Conservation (phyloP, 2,888 invertebrate species). For the Protonemura montana region DNA sequence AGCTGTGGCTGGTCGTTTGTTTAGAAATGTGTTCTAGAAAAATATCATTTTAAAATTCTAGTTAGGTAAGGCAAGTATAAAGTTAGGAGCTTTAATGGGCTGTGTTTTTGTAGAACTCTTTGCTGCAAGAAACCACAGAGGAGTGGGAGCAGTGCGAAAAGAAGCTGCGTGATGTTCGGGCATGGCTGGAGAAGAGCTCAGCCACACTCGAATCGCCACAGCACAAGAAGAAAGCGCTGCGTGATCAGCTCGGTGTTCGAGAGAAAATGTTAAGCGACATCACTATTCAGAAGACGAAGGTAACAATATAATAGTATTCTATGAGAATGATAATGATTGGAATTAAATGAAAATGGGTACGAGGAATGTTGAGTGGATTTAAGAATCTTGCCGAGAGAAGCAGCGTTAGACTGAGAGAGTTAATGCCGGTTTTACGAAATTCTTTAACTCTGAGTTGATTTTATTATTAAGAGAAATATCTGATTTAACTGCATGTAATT, state of each 20-base stretch:
- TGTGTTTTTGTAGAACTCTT: slow-evolving; percentile 70
- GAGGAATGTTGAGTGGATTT: too few species aligned
- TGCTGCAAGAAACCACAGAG: slow-evolving; percentile 89
- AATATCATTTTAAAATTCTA: too few species aligned
- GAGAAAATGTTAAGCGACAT: slow-evolving; percentile 89
- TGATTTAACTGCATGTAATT: too few species aligned
- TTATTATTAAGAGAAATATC: too few species aligned
- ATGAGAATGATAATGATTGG: too few species aligned
- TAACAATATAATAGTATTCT: too few species aligned
- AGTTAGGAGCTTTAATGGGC: background rate
- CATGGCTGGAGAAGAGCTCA: slow-evolving; percentile 88
- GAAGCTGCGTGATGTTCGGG: slow-evolving; percentile 87
- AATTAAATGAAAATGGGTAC: too few species aligned
- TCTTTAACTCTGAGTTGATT: too few species aligned
- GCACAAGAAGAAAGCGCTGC: slow-evolving; percentile 84
- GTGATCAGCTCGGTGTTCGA: slow-evolving; percentile 84
- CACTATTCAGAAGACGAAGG: slow-evolving; percentile 86
- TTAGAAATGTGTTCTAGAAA: too few species aligned
- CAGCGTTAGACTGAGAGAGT: too few species aligned
- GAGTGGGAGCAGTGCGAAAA: slow-evolving; percentile 97
- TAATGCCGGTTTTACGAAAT: too few species aligned
- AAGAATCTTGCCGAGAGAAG: too few species aligned
- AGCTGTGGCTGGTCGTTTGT: background rate
- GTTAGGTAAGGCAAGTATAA: background rate
- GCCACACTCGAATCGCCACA: slow-evolving; percentile 80